Conservation (phyloP, 2,113 vertebrate species). For the Hirundichthys speculiger region DNA sequence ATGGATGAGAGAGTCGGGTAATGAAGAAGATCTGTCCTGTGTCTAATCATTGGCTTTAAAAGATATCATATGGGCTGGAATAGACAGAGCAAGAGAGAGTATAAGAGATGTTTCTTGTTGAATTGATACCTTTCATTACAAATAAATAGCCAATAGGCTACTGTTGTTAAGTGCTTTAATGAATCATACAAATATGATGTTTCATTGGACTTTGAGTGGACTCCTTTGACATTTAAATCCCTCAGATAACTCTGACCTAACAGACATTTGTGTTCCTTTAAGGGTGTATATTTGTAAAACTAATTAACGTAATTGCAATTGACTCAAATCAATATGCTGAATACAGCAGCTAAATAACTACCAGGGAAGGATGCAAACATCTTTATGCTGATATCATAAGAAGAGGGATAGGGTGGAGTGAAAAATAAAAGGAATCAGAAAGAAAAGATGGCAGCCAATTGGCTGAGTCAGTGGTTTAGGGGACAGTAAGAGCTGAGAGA, state of each 20-base stretch:
- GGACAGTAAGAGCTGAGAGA: conserved; percentile 29
- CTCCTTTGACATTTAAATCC: too few relatives aligned
- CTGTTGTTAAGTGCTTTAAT: conserved; percentile 8
- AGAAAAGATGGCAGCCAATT: conserved; percentile 29
- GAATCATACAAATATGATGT: conserved; percentile 31
- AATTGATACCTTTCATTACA: conserved; percentile 52
- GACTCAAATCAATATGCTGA: conserved; percentile 74
- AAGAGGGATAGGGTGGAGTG: conserved; percentile 6
- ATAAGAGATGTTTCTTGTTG: conserved; percentile 49
- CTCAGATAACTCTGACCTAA: conserved; percentile 60
- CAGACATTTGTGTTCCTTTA: conserved; percentile 54
- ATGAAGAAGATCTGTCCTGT: conserved; percentile 72
- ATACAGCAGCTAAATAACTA: conserved; percentile 73
- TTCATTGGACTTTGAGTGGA: conserved; percentile 7
- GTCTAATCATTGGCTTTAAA: conserved; percentile 71
- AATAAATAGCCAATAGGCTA: conserved; percentile 12
- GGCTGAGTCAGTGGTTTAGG: conserved; percentile 22
- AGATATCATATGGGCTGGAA: conserved; percentile 55
- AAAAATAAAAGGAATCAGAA: conserved; percentile 12
- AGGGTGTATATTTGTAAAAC: conserved; percentile 72
- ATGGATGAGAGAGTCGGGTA: conserved; percentile 68
- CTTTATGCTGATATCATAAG: conserved; percentile 68
- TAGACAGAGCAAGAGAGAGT: conserved; percentile 31
- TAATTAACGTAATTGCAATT: conserved; percentile 72
- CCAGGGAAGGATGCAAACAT: conserved; percentile 61